Conservation (phyloP, 2,888 invertebrate species). For the Boloria selene region DNA sequence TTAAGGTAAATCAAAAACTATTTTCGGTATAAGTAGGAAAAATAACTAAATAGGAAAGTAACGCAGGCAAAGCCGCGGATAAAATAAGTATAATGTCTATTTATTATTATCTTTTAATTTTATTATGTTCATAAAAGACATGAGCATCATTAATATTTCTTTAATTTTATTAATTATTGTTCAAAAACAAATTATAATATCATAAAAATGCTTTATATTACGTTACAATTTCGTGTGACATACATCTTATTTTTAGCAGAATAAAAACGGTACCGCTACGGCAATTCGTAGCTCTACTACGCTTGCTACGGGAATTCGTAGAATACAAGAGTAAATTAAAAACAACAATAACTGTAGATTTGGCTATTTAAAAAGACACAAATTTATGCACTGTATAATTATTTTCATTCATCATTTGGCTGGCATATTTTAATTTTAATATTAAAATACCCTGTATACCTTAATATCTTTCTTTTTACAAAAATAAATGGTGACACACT, state of each 20-base stretch:
- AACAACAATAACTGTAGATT: slow-evolving; percentile 8
- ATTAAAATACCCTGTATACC: too few species aligned
- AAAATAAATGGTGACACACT: neutral
- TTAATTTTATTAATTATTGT: neutral
- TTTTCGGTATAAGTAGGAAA: too few species aligned
- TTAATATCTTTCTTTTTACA: neutral
- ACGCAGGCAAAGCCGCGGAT: too few species aligned
- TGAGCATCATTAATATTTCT: neutral
- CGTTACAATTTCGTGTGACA: slow-evolving; percentile 24
- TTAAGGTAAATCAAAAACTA: too few species aligned
- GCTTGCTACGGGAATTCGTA: slow-evolving; percentile 26
- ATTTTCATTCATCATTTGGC: slow-evolving; percentile 11
- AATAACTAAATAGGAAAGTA: too few species aligned
- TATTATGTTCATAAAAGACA: neutral
- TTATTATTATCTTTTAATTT: too few species aligned
- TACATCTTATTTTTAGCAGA: slow-evolving; percentile 35
- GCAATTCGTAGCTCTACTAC: slow-evolving; percentile 27
- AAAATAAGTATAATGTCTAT: too few species aligned
- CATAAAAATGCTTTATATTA: slow-evolving; percentile 10
- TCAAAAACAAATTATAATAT: neutral
- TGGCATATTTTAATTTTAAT: too few species aligned
- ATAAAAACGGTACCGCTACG: slow-evolving; percentile 33
- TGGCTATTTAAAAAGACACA: slow-evolving; percentile 5
- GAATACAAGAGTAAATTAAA: slow-evolving; percentile 24
- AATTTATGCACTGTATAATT: slow-evolving; percentile 4